These are phyloP conservation scores for Mizuhopecten yessoensis DNA, from an alignment of 1,140 invertebrate species.

Conservation along the genomic window DNA sequence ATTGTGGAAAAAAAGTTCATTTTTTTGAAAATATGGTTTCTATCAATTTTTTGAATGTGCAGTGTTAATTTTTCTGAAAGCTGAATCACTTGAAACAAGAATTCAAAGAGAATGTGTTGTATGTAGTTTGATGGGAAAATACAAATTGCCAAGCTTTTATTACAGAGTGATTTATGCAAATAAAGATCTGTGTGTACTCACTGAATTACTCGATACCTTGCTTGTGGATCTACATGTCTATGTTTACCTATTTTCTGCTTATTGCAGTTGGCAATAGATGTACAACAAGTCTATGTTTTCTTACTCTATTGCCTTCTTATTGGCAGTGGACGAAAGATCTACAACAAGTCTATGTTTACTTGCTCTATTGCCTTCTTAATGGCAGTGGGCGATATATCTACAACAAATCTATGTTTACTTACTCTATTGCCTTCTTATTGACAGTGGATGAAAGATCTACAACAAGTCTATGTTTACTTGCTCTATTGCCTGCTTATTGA, in stretches of 20 bases:
- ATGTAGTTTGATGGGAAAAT: too few species aligned
- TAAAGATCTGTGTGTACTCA: too few species aligned
- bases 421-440: constrained; percentile 7
- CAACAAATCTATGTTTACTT: constrained; percentile 44
- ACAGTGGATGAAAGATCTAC: neutral
- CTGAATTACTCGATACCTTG: too few species aligned
- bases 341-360: constrained; percentile 51
- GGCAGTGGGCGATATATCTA: constrained; percentile 67
- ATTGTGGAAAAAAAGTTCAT: too few species aligned
- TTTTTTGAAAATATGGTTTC: too few species aligned
- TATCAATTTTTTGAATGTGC: too few species aligned
- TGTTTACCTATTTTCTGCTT: neutral
- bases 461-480: constrained; percentile 47
- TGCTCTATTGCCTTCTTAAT: constrained; percentile 64
- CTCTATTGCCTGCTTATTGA: constrained; percentile 64
- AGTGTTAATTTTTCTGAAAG: too few species aligned
- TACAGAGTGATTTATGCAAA: too few species aligned
- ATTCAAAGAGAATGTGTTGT: too few species aligned
- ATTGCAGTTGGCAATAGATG: neutral
- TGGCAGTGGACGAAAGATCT: constrained; percentile 69
- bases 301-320: constrained; percentile 63
- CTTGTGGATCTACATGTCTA: neutral
- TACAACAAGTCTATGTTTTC: constrained; percentile 39
- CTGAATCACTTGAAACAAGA: too few species aligned
- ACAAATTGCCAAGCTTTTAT: too few species aligned